Evolutionary conservation across 1,140 invertebrate genomes (phyloP).

Genomic region (Planococcus citri): DNA sequence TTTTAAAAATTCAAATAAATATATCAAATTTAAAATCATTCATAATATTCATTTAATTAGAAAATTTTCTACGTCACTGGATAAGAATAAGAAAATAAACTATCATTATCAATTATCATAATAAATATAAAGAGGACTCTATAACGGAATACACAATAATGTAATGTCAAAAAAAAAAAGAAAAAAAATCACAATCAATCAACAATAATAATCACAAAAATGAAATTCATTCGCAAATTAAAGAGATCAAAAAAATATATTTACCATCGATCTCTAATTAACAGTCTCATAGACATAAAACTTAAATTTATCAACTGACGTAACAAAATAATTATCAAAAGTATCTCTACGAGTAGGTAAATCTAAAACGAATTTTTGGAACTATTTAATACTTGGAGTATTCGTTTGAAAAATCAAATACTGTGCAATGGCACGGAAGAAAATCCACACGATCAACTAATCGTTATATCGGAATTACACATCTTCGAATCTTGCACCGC

Average conservation of each 20-base stretch:
- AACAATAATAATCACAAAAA: neutral
- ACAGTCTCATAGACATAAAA: neutral
- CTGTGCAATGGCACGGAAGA: neutral
- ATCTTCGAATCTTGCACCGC: constrained; percentile 7
- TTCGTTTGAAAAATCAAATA: neutral
- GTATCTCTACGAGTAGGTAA: neutral
- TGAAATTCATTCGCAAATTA: neutral
- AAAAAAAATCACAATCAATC: constrained; percentile 2
- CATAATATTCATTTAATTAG: too few relatives aligned
- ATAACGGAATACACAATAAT: neutral
- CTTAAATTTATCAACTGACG: neutral
- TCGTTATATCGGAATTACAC: neutral
- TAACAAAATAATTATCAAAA: neutral
- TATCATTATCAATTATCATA: too few relatives aligned
- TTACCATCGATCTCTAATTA: neutral
- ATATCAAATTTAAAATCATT: too few relatives aligned
- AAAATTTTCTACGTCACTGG: too few relatives aligned
- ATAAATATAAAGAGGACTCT: too few relatives aligned
- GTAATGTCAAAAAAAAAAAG: neutral
- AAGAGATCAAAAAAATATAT: neutral
- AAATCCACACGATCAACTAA: neutral
- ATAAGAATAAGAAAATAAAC: neutral
- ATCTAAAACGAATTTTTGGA: neutral
- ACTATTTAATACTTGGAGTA: neutral
- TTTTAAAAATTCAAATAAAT: too few relatives aligned